phyloP scores from a whole-genome alignment of 2,113 vertebrate genomes.

The Crypturellus undulatus region DNA sequence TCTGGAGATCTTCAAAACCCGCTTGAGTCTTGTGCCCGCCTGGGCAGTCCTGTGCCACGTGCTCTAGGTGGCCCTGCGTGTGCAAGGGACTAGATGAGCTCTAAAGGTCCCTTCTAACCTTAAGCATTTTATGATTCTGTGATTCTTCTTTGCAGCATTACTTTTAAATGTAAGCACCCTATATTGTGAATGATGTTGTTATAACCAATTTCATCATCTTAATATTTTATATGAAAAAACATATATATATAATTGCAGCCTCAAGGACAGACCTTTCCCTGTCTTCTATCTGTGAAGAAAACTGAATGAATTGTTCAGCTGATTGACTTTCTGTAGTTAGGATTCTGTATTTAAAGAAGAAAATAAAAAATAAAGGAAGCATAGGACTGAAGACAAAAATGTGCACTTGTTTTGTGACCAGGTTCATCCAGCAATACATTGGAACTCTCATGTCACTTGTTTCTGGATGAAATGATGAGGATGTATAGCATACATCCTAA shows the following conservation, averaged over 20 bases:
- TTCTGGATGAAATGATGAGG: not conserved
- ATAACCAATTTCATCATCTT: not conserved
- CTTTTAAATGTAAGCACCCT: not conserved
- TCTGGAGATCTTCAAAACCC: no score
- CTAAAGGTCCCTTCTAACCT: no score
- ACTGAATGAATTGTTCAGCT: not conserved
- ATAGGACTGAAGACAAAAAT: not conserved
- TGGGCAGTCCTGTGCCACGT: no score
- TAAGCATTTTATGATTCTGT: no score
- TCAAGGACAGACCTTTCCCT: not conserved
- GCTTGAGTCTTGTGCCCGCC: no score
- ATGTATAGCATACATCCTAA: not conserved
- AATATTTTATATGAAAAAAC: not conserved
- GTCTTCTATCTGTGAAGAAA: not conserved
- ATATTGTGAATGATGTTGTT: not conserved
- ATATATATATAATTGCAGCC: fast-evolving
- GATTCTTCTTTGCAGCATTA: not conserved
- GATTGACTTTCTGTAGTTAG: not conserved
- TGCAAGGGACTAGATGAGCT: no score
- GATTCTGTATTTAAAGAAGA: not conserved
- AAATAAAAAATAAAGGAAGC: not conserved
- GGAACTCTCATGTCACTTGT: not conserved
- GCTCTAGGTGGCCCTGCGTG: no score
- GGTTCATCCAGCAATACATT: not conserved
- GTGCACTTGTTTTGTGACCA: not conserved